Evolutionary conservation across 2,888 invertebrate species (phyloP), one percentile per base, ranked within the genome.

Genomic region (Xylophagus ater): DNA sequence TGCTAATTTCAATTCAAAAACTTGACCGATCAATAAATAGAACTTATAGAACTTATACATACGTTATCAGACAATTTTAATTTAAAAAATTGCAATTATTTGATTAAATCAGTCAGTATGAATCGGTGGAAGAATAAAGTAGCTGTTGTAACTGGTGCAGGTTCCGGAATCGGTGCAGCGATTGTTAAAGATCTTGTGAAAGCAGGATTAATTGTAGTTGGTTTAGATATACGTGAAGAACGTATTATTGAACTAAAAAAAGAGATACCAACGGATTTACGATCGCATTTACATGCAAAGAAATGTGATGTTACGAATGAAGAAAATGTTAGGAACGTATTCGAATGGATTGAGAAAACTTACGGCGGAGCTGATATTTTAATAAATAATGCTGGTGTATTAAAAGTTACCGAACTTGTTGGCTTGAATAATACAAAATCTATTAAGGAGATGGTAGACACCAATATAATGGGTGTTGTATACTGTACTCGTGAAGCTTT

Each of bases 111-210:
- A n/a, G n/a, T n/a, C n/a, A n/a, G n/a, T n/a, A 69, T 73, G 70
- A 71, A 78, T 14, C 71, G 73, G 33, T 77, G 76, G 76, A 50
- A 53, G 4, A 73, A 72, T 44, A 71, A 71, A 49, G 68, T 73
- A 0, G 77, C 76, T 1, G 67, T 78, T 12, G 74, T 78, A 34
- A 77, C 76, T 1, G 78, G 78, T 2, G 75, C 74, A 8, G 76
- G 75, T 54, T 64, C 69, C 0, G 78, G 77, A 4, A 76, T 78
- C 38, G 78, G 73, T 12, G 67, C 66, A 2, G 68, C 66, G 4
- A 62, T 70, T 30, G 59, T 60, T 4, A 51, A 56, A 44, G 61
- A 65, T 38, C 55, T 74, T 21, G 60, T 67, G 2, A 55, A 61
- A 29, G 56, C 62, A 6, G 76, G 74, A 1, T 47, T 76, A 40